These are phyloP conservation scores for Dolichallabes microphthalmus DNA, from an alignment of 2,113 vertebrate genomes.

Conservation along the genomic window DNA sequence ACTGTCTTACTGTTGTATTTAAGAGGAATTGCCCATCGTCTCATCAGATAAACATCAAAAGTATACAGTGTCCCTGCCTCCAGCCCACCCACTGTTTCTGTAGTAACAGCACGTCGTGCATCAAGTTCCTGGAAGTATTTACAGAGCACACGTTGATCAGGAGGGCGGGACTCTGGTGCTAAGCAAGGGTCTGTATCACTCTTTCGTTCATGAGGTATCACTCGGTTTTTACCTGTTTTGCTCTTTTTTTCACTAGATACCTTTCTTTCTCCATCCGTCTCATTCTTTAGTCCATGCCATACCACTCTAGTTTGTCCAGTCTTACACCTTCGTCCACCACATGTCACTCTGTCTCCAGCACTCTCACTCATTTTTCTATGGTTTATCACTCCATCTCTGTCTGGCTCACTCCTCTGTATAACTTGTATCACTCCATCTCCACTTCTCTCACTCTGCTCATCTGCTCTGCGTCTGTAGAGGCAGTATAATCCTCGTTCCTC, in stretches of 20 bases:
- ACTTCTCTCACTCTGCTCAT: not conserved
- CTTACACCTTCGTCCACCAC: not conserved
- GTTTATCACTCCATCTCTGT: not conserved
- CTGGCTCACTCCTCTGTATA: not conserved
- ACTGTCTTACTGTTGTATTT: constrained; percentile 85
- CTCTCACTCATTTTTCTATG: not conserved
- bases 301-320: not conserved
- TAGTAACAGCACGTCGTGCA: constrained; percentile 80
- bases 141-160: constrained; percentile 82
- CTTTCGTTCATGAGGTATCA: not conserved
- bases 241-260: not conserved
- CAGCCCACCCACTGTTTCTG: constrained; percentile 80
- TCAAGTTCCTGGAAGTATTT: constrained; percentile 87
- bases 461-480: constrained; percentile 74
- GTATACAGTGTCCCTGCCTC: constrained; percentile 77
- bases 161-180: constrained; percentile 78
- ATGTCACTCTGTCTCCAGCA: not conserved
- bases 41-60: constrained; percentile 88
- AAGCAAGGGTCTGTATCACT: constrained; percentile 72
- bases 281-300: not conserved
- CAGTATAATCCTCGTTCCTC: constrained; percentile 86
- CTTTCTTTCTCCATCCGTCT: not conserved
- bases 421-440: not conserved
- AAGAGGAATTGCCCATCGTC: constrained; percentile 82
- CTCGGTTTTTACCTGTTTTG: not conserved